Evolutionary conservation across 2,797 vertebrate genomes (phyloP), one percentile per base, ranked within the genome.

Genomic region (Odontamblyopus lacepedii): DNA sequence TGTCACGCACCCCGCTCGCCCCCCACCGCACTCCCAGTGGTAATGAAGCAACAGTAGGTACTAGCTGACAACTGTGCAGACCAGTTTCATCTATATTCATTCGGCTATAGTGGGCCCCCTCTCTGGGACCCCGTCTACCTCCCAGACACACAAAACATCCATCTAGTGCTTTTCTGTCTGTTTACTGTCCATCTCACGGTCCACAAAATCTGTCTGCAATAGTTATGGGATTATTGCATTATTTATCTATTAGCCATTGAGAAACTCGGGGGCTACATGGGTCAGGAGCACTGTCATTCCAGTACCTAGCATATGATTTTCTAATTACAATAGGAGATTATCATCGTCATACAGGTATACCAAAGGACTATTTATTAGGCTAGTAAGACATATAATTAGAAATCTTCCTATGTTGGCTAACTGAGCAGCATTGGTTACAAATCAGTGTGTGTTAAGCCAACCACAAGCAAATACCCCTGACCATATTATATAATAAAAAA

Each of bases 1-100:
- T 86, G 86, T 86, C 85, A 86, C 80, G 81, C 77, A 78, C 79
- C 71, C 72, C 56, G 68, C 73, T 70, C 65, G 13, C 29, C 65
- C 48, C 72, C 57, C 61, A 73, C 71, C 62, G 76, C 86, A 77
- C 81, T 89, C 79, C 85, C 83, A 77, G 80, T 81, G 82, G 85
- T 86, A 89, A 89, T 87, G 87, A 90, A 90, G 88, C 84, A 88
- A 90, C 88, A 89, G 87, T 88, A 86, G 83, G 73, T 85, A 86
- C 81, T 78, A 84, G 78, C 78, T 89, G 84, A 89, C 85, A 87
- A 87, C 78, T 85, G 85, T 82, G 85, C 68, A 81, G 74, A 85
- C 82, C 75, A 78, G 82, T 86, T 89, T 86, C 75, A 90, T 89
- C 78, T 89, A 82, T 87, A 90, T 90, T 89, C 84, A 84, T 86